These are phyloP conservation scores for rabbit (Oryctolagus cuniculus) DNA, from an alignment of 2,113 vertebrate species.

Conservation along the genomic window mOryCun1.1 NC_091433.1:142367001-142367500, in stretches of 20 bases:
- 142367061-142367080: constrained; percentile 83
- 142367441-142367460: not conserved
- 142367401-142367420: constrained; percentile 39
- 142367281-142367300: constrained; percentile 63
- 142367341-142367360: too few species aligned
- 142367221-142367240: constrained; percentile 21
- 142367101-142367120: constrained; percentile 71
- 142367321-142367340: not conserved
- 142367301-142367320: constrained; percentile 44
- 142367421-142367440: constrained; percentile 15
- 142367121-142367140: constrained; percentile 39
- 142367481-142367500: not conserved
- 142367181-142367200: not conserved
- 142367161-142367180: not conserved
- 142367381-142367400: constrained; percentile 26
- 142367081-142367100: constrained; percentile 68
- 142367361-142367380: constrained; percentile 3
- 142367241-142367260: constrained; percentile 37
- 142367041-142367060: constrained; percentile 84
- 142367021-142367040: constrained; percentile 83
- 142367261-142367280: constrained; percentile 67
- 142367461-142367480: constrained; percentile 20
- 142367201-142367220: not conserved
- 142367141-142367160: constrained; percentile 25
- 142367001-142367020: constrained; percentile 88